Evolutionary conservation across 2,888 invertebrate genomes (phyloP), one percentile per base, ranked within the genome.

Genomic region (Endotricha flammealis): DNA sequence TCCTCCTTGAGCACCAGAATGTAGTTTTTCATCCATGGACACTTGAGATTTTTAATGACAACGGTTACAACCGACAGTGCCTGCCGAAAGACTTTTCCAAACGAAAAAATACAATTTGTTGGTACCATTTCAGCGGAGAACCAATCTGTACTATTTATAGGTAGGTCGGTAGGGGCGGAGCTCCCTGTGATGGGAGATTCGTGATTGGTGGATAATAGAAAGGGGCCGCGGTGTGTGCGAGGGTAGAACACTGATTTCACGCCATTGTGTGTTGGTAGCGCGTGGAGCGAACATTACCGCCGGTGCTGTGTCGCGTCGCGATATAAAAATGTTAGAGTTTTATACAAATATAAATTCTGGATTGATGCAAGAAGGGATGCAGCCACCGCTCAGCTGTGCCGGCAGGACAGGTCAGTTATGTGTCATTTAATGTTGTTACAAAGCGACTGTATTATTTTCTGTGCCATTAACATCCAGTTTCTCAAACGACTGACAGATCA

Each of bases 251-350:
- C 50, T 44, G 39, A 48, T 41, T 40, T 46, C 42, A 40, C 57
- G 56, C 55, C 76, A 83, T 63, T 77, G 69, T 69, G 54, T 52
- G 53, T 42, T 52, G 44, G 64, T 46, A 59, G 53, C 58, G 51
- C 68, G 70, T 48, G 46, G 48, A 38, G 58, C 38, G 44, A 62
- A 56, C 53, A 52, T 64, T 59, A 52, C 56, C 52, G 33, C 44
- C 3, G 13, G 20, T 42, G 51, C 43, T 23, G 48, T 43, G 56
- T 45, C 53, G 57, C 53, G 53, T 46, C 48, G 58, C 60, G 61
- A 30, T 49, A 50, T 60, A 61, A 88, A 77, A 64, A 92, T 92
- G 91, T 88, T 92, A 82, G 91, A 92, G 71, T 91, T 91, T 75
- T 91, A 91, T 68, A 90, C 91, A 38, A 90, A 90, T 62, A 80